Percentiles rank a stretch among this genome's conserved stretches.
These are phyloP conservation scores for Cerastis rubricosa DNA, from an alignment of 2,888 invertebrate species.

Conservation along the genomic window DNA sequence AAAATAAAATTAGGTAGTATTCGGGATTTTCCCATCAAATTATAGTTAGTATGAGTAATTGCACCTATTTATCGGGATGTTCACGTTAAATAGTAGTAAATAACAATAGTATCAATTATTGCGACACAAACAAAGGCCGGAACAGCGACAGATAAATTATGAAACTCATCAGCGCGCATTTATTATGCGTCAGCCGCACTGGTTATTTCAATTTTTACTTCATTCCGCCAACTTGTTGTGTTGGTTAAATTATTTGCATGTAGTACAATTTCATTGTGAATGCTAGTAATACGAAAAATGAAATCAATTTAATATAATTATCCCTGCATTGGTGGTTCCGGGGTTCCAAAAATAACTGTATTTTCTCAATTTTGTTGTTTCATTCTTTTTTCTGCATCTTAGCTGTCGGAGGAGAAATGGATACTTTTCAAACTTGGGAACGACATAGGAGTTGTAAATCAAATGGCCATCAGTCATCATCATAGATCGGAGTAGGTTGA, in stretches of 20 bases:
- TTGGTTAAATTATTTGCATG: conserved; percentile 9
- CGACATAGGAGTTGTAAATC: background rate
- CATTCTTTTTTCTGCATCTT: background rate
- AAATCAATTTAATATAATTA: background rate
- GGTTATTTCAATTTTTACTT: conserved; percentile 6
- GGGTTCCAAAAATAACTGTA: background rate
- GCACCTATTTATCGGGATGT: conserved; percentile 4
- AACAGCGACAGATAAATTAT: conserved; percentile 45
- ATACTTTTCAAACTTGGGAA: background rate
- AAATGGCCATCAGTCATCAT: background rate
- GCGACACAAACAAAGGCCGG: conserved; percentile 44
- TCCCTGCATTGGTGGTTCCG: background rate
- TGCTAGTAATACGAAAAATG: background rate
- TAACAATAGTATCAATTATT: conserved; percentile 33
- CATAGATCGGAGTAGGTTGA: too few species aligned
- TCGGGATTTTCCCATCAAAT: background rate
- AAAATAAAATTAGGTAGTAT: too few species aligned
- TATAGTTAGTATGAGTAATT: background rate
- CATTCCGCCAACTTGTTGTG: conserved; percentile 7
- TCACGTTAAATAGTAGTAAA: conserved; percentile 22
- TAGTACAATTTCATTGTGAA: background rate
- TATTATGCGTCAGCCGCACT: conserved; percentile 25
- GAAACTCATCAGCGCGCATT: conserved; percentile 31
- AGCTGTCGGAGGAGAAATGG: background rate
- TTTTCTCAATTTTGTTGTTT: background rate